These are phyloP conservation scores for Esox lucius DNA, from an alignment of 2,797 vertebrate genomes.

Conservation along the genomic window DNA sequence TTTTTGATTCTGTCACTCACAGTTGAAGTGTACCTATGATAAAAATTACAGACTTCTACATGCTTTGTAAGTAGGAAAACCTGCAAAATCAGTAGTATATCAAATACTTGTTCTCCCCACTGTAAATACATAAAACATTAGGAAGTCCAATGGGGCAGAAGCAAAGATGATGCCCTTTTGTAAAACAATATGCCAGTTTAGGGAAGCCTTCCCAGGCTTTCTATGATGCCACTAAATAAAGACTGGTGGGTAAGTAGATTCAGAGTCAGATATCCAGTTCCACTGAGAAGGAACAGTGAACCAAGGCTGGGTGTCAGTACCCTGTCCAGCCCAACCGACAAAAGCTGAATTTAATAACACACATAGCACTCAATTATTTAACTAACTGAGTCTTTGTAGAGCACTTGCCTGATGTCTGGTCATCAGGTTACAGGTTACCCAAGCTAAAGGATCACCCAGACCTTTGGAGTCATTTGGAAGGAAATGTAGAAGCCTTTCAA, in stretches of 20 bases:
- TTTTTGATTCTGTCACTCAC: too few relatives aligned
- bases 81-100: too few relatives aligned
- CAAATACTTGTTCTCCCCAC: too few relatives aligned
- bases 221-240: not conserved
- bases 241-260: not conserved
- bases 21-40: too few relatives aligned
- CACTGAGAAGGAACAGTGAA: conserved; percentile 46
- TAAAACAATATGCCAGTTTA: not conserved
- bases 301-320: conserved; percentile 51
- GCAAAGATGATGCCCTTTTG: too few relatives aligned
- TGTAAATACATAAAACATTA: too few relatives aligned
- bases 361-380: conserved; percentile 70
- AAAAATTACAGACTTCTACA: too few relatives aligned
- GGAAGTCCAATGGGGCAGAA: too few relatives aligned
- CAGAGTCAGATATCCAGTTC: conserved; percentile 5
- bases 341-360: conserved; percentile 64
- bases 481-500: conserved; percentile 3
- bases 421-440: conserved; percentile 58
- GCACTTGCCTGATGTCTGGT: not conserved
- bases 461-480: conserved; percentile 8
- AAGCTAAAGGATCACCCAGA: conserved; percentile 33
- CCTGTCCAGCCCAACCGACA: conserved; percentile 41
- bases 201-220: not conserved
- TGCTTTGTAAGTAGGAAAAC: too few relatives aligned
- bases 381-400: conserved; percentile 36